Evolutionary conservation across 2,888 invertebrate species (phyloP), one percentile per base, ranked within the genome.

Genomic region (Himalopsyche kuldschensis): DNA sequence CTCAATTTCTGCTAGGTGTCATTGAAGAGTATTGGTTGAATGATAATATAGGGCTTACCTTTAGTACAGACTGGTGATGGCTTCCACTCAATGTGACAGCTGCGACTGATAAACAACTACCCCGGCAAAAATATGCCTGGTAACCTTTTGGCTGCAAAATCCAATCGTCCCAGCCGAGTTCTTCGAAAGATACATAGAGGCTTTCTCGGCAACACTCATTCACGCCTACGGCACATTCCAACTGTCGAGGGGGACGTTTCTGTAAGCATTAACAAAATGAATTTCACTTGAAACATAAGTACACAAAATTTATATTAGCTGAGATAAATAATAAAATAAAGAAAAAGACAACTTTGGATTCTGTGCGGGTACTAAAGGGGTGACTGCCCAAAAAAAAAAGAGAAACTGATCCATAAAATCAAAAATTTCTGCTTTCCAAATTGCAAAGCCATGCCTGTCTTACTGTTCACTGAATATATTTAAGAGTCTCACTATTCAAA

Each of bases 111-210:
- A 94, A 92, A 88, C 97, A 97, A 27, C 94, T 94, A 0, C 97
- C 97, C 82, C 95, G 94, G 88, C 97, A 97, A 90, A 96, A 97
- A 89, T 96, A 96, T 0, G 97, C 97, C 87, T 97, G 94, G 89
- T 97, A 97, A 0, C 96, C 96, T 17, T 93, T 92, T 0, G 97
- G 97, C 86, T 94, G 92, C 86, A 97, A 93, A 84, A 97, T 96
- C 97, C 97, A 97, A 89, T 96, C 95, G 87, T 94, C 94, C 97
- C 97, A 97, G 77, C 97, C 97, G 81, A 97, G 94, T 69, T 96
- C 96, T 84, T 94, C 94, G 88, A 97, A 97, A 86, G 95, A 95
- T 85, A 97, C 95, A 88, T 95, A 96, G 0, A 97, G 91, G 55
- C 95, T 94, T 88, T 97, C 97, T 17, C 96, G 91, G 88, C 97